Evolutionary conservation across 2,888 invertebrate genomes (phyloP), one percentile per base, ranked within the genome.

Genomic region (Phengaris arion): DNA sequence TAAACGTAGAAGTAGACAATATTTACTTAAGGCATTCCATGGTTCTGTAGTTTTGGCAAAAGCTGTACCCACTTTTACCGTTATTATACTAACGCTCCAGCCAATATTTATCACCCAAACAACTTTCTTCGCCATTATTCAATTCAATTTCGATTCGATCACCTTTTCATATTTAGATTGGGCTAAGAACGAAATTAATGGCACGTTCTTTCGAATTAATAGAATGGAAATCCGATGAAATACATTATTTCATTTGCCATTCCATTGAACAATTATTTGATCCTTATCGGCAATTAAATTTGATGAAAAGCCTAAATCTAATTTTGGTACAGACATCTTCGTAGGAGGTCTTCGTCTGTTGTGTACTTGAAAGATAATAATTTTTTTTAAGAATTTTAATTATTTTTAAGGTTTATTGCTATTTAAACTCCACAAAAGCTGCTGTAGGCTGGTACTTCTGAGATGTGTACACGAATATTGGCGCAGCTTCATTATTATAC

Each of bases 401-500:
- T 35, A 35, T 35, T 35, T 22, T 35, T 35, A 35, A 35, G 35
- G 35, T 35, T 4, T 35, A 35, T 13, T 64, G 13, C 12, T 64
- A 35, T 35, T 64, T 64, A 4, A 64, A 6, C 5, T 64, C 64
- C 45, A 64, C 64, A 6, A 35, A 45, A 35, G 64, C 35, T 6
- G 64, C 35, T 64, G 64, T 7, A 13, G 64, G 45, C 9, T 64
- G 64, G 13, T 10, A 13, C 6, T 64, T 12, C 12, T 22, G 51
- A 9, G 83, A 82, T 0, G 94, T 94, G 84, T 95, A 96, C 68
- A 95, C 94, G 51, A 95, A 95, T 74, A 95, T 92, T 10, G 94
- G 94, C 35, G 95, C 95, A 76, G 95, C 94, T 78, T 95, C 95
- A 80, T 94, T 94, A 81, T 91, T 94, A 83, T 95, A 96, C 74